Evolutionary conservation across 2,797 vertebrate genomes (phyloP).

Genomic region (Pseudochromis fuscus): DNA sequence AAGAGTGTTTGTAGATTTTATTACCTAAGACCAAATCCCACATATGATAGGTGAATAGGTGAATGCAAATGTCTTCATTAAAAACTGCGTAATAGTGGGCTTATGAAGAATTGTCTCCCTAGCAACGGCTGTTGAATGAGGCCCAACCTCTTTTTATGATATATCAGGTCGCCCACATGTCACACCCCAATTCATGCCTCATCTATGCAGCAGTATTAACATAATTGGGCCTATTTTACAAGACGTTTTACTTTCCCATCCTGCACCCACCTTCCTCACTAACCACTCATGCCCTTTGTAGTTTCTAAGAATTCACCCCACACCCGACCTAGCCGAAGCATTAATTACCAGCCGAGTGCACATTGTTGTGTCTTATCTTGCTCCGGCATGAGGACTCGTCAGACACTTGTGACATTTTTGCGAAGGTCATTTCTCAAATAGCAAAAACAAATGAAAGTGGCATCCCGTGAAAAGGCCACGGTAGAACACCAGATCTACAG

Average conservation of each 20-base stretch:
- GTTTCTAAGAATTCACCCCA: conserved; percentile 44
- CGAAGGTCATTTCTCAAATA: conserved; percentile 72
- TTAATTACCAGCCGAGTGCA: conserved; percentile 70
- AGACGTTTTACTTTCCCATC: conserved; percentile 26
- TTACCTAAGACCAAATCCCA: no score
- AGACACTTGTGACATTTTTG: conserved; percentile 63
- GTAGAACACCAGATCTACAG: conserved; percentile 43
- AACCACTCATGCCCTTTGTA: conserved; percentile 44
- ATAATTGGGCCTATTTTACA: conserved; percentile 62
- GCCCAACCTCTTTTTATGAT: no score
- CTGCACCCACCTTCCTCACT: conserved; percentile 19
- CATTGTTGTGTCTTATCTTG: conserved; percentile 76
- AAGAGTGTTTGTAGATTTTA: no score
- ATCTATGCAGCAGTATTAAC: conserved; percentile 44
- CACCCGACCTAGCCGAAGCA: conserved; percentile 34
- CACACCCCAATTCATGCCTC: conserved; percentile 29
- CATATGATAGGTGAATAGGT: no score
- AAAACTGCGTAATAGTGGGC: no score
- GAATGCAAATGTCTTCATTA: no score
- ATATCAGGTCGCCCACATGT: conserved; percentile 29
- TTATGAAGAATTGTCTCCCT: no score
- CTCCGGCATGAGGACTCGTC: conserved; percentile 54
- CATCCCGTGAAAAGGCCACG: conserved; percentile 49
- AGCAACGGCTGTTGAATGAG: conserved; percentile 43
- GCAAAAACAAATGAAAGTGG: conserved; percentile 62